These are phyloP conservation scores for Microctonus aethiopoides DNA, from an alignment of 2,888 invertebrate genomes.

Conservation along the genomic window DNA sequence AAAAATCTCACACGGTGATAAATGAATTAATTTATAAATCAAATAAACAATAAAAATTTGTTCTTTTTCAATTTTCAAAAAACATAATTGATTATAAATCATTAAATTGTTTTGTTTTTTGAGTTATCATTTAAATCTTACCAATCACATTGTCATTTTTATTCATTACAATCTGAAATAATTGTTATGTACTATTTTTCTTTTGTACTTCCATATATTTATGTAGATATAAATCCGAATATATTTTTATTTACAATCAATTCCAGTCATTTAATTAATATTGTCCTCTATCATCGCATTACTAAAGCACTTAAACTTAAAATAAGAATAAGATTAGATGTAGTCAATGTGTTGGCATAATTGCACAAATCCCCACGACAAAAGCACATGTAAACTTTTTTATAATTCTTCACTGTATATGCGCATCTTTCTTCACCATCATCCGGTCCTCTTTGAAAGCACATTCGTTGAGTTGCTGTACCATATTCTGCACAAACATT, in stretches of 20 bases:
- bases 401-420: constrained; percentile 83
- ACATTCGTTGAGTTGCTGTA: constrained; percentile 87
- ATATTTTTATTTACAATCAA: constrained; percentile 11
- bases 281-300: constrained; percentile 39
- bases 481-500: constrained; percentile 78
- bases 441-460: constrained; percentile 86
- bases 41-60: no score
- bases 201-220: neutral
- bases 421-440: constrained; percentile 92
- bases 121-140: no score
- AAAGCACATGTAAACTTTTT: constrained; percentile 90
- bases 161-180: no score
- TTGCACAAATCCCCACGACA: constrained; percentile 93
- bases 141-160: no score
- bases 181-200: no score
- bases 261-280: constrained; percentile 31
- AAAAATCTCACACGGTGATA: no score
- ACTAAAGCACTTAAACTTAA: constrained; percentile 39
- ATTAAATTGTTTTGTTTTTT: no score
- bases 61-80: no score
- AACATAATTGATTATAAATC: no score
- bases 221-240: constrained; percentile 5
- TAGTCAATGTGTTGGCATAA: constrained; percentile 50
- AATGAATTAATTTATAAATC: neutral
- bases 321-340: constrained; percentile 19